Percentiles rank a stretch among this genome's conserved stretches.
These are phyloP conservation scores for Chelmon rostratus DNA, from an alignment of 2,797 vertebrate species.

Conservation along the genomic window DNA sequence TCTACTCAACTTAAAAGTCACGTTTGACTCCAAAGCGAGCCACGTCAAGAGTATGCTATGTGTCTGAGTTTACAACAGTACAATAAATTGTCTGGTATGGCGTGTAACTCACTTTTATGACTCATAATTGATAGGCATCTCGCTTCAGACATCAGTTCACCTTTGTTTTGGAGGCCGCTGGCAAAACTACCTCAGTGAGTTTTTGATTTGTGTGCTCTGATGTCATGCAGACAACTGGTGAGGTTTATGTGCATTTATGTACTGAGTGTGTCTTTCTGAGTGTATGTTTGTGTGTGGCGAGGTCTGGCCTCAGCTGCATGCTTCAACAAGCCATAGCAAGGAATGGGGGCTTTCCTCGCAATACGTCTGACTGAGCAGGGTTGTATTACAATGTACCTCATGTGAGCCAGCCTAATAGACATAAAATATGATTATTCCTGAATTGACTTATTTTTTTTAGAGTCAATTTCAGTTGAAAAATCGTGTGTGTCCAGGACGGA, in stretches of 20 bases:
- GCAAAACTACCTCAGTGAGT: constrained; percentile 18
- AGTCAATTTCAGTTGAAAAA: constrained; percentile 48
- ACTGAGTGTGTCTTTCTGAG: constrained; percentile 16
- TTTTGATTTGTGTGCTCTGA: constrained; percentile 56
- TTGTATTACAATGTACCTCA: constrained; percentile 42
- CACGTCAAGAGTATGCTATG: constrained; percentile 15
- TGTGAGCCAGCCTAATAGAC: constrained; percentile 28
- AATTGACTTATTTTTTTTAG: constrained; percentile 28
- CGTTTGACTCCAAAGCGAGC: constrained; percentile 24
- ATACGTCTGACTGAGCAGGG: constrained; percentile 42
- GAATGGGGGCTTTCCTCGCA: constrained; percentile 63
- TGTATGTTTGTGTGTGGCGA: constrained; percentile 35
- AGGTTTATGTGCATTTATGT: constrained; percentile 46
- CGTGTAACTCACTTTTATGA: constrained; percentile 40
- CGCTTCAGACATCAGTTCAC: constrained; percentile 35
- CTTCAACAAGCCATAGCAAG: constrained; percentile 66
- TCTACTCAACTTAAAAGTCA: constrained; percentile 52
- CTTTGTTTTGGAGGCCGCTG: constrained; percentile 44
- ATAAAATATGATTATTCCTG: constrained; percentile 42
- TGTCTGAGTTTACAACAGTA: constrained; percentile 24
- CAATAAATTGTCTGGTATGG: constrained; percentile 39
- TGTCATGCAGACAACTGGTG: constrained; percentile 50
- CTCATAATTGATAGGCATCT: constrained; percentile 54
- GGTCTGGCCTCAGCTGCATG: constrained; percentile 48
- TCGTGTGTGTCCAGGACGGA: constrained; percentile 36